These are phyloP conservation scores for Steatocranus sp. DNA, from an alignment of 2,797 vertebrate genomes.

Conservation along the genomic window DNA sequence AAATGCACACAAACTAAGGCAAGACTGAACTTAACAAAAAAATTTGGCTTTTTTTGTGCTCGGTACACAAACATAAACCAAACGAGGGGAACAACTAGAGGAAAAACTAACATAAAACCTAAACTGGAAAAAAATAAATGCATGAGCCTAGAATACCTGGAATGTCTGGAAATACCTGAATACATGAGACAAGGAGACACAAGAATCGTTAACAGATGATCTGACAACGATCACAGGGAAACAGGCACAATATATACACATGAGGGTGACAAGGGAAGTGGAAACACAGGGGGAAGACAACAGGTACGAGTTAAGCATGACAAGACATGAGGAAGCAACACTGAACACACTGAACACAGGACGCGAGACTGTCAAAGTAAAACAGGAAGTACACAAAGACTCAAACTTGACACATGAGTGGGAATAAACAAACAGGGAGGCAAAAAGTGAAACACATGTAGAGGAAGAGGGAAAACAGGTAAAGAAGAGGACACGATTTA, in stretches of 20 bases:
- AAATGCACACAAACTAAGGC: background rate
- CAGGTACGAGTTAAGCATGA: background rate
- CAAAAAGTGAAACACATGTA: background rate
- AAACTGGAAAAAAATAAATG: background rate
- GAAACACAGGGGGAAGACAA: background rate
- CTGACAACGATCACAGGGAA: background rate
- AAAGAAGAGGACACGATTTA: background rate
- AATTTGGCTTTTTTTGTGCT: background rate
- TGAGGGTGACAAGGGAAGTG: background rate
- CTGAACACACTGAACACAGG: background rate
- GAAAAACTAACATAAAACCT: background rate
- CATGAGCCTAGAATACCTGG: background rate
- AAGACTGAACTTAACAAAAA: background rate
- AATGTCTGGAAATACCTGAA: background rate
- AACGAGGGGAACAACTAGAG: background rate
- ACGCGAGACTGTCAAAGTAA: background rate
- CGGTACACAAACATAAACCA: background rate
- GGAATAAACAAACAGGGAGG: background rate
- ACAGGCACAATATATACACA: background rate
- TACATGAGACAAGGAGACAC: background rate
- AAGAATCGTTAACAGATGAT: background rate
- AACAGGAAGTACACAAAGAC: background rate
- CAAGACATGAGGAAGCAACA: background rate
- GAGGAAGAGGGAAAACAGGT: background rate
- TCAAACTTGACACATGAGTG: background rate